These are phyloP conservation scores for Pipa parva DNA, from an alignment of 2,113 vertebrate genomes.

Conservation along the genomic window DNA sequence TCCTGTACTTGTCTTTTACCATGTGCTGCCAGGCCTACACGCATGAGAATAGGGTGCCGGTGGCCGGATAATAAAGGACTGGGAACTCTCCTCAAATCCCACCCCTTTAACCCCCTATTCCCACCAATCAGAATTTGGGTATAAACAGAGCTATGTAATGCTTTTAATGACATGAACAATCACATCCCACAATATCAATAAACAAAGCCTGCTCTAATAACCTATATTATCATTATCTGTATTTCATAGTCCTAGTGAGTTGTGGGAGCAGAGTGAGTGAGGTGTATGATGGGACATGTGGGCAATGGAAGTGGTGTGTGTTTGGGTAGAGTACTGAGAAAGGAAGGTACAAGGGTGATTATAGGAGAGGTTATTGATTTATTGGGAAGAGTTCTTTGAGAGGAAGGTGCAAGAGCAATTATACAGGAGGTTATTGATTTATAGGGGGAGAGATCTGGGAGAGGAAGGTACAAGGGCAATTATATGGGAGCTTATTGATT, in stretches of 20 bases:
- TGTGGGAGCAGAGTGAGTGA: neutral
- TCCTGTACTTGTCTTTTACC: neutral
- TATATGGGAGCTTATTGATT: too few species aligned
- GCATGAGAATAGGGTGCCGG: constrained; percentile 34
- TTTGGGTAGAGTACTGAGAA: neutral
- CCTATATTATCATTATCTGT: too few species aligned
- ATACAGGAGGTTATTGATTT: too few species aligned
- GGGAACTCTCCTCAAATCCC: neutral
- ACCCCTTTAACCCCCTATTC: too few species aligned
- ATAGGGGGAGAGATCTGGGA: too few species aligned
- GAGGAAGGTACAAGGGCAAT: too few species aligned
- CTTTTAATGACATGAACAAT: constrained; percentile 15
- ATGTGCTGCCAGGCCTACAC: neutral
- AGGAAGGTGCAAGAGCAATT: too few species aligned
- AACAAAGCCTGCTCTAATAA: constrained; percentile 32
- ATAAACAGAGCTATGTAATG: constrained; percentile 1
- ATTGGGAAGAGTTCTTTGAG: too few species aligned
- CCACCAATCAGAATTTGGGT: neutral
- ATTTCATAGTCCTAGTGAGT: neutral
- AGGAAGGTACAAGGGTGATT: too few species aligned
- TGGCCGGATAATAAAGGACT: neutral
- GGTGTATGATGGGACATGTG: neutral
- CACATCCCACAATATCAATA: constrained; percentile 21
- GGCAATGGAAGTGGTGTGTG: neutral
- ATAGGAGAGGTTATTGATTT: too few species aligned